phyloP scores from a whole-genome alignment of 2,113 vertebrate species.

The Benitochromis conjunctus region DNA sequence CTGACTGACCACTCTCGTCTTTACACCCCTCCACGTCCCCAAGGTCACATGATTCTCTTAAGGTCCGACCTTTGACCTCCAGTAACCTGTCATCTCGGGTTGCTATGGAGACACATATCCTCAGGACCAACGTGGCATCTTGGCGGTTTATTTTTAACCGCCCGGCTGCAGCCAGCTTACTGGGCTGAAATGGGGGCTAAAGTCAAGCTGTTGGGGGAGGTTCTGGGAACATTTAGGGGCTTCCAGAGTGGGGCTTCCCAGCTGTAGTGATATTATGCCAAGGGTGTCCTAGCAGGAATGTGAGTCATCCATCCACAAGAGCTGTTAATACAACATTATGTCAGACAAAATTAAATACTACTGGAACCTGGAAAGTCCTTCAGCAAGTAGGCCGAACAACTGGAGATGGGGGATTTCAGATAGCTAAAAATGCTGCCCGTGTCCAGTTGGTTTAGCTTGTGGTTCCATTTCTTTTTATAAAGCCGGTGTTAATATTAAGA shows the following conservation, averaged over 20 bases:
- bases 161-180: not conserved
- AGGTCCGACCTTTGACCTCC: constrained; percentile 46
- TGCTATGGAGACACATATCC: constrained; percentile 54
- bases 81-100: constrained; percentile 44
- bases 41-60: constrained; percentile 41
- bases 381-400: not conserved
- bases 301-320: constrained; percentile 44
- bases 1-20: not conserved
- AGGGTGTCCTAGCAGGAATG: constrained; percentile 57
- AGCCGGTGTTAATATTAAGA: constrained; percentile 21
- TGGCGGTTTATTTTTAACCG: constrained; percentile 53
- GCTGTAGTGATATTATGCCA: constrained; percentile 36
- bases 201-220: constrained; percentile 19
- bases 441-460: not conserved
- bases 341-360: constrained; percentile 6
- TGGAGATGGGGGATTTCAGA: constrained; percentile 24
- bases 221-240: constrained; percentile 46
- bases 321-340: constrained; percentile 45
- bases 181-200: not conserved
- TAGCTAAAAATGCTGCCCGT: not conserved
- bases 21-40: not conserved
- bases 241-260: constrained; percentile 65
- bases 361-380: constrained; percentile 52
- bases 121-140: constrained; percentile 25
- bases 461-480: constrained; percentile 11